phyloP scores from a whole-genome alignment of 2,797 vertebrate genomes.

The Pipistrellus pygmaeus region DNA sequence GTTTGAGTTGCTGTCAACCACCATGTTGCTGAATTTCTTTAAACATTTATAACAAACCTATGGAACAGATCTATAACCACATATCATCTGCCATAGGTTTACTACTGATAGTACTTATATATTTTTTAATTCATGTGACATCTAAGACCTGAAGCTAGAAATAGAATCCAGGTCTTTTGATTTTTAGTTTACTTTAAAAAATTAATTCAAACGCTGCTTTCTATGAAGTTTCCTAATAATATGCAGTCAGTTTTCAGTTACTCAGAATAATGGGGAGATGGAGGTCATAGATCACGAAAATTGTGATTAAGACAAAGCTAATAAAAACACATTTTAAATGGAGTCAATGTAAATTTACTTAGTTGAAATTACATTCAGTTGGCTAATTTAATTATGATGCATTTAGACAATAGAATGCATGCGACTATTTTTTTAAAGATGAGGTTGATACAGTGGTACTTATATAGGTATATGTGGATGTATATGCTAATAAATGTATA shows the following conservation, averaged over 20 bases:
- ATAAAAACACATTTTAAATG: slow-evolving; percentile 68
- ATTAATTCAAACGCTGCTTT: slow-evolving; percentile 55
- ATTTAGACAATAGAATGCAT: slow-evolving; percentile 59
- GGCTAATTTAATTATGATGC: slow-evolving; percentile 63
- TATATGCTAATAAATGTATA: slow-evolving; percentile 29
- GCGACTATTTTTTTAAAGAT: slow-evolving; percentile 44
- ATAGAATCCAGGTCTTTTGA: slow-evolving; percentile 27
- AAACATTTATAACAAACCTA: slow-evolving; percentile 33
- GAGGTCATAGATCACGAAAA: slow-evolving; percentile 63
- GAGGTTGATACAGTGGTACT: neutral
- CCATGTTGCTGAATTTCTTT: neutral
- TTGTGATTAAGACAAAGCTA: slow-evolving; percentile 64
- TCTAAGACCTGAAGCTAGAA: slow-evolving; percentile 14
- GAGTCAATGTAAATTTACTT: slow-evolving; percentile 67
- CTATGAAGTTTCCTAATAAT: slow-evolving; percentile 46
- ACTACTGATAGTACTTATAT: neutral
- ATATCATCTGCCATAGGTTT: neutral
- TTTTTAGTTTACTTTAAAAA: slow-evolving; percentile 58
- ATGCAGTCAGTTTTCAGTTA: slow-evolving; percentile 42
- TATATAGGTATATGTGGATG: neutral
- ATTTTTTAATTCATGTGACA: slow-evolving; percentile 36
- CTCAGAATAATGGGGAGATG: slow-evolving; percentile 62
- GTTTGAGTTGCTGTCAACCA: neutral
- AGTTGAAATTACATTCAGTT: slow-evolving; percentile 74
- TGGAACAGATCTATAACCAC: slow-evolving; percentile 16